phyloP scores from a whole-genome alignment of 2,888 invertebrate genomes.

The Pharmacophagus antenor region DNA sequence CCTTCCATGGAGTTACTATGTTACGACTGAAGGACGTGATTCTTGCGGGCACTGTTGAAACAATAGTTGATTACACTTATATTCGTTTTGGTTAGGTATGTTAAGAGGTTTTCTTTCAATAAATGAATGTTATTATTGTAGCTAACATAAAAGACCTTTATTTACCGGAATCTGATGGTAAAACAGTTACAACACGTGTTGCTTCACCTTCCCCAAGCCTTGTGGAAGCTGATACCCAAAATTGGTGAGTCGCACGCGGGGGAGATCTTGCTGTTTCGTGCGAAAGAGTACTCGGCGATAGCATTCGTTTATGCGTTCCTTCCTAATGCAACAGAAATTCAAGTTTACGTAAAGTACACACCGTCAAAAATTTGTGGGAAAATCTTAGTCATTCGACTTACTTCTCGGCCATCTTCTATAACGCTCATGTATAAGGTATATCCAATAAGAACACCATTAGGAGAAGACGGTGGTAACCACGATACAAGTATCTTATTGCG shows the following conservation, averaged over 20 bases:
- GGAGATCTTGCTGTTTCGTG: conserved; percentile 87
- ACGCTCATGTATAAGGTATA: conserved; percentile 92
- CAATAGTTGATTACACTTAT: background rate
- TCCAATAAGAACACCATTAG: conserved; percentile 91
- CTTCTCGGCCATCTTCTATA: conserved; percentile 88
- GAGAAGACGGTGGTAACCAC: conserved; percentile 92
- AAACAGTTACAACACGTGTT: conserved; percentile 87
- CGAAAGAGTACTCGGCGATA: conserved; percentile 85
- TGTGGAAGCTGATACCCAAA: conserved; percentile 87
- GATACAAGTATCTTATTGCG: conserved; percentile 92
- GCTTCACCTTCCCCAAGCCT: conserved; percentile 91
- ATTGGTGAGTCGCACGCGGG: conserved; percentile 87
- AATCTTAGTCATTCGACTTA: conserved; percentile 36
- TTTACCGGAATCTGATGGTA: conserved; percentile 85
- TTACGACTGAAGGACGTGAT: conserved; percentile 93
- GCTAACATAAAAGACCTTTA: conserved; percentile 1
- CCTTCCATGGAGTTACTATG: conserved; percentile 92
- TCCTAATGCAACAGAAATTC: conserved; percentile 61
- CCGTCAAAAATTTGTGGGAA: no score
- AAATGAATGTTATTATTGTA: no score
- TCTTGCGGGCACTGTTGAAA: conserved; percentile 86
- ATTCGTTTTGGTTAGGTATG: background rate
- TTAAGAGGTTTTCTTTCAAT: no score
- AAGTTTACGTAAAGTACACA: background rate
- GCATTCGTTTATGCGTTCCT: conserved; percentile 87